Base-by-base conservation (phyloP, 2,797 vertebrate genomes). In the Lagocephalus sceleratus region DNA sequence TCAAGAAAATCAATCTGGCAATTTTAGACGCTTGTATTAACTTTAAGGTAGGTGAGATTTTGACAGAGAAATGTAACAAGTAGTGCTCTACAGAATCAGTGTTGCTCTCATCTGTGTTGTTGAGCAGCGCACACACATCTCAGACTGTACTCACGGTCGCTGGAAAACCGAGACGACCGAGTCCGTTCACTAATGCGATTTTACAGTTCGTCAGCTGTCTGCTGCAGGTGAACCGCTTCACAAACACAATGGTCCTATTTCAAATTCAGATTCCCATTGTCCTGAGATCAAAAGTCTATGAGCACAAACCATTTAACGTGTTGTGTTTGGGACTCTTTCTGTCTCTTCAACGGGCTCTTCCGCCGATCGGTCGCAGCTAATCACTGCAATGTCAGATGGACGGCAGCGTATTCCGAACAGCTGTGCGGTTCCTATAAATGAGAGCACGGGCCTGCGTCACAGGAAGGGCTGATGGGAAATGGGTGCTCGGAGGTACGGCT, bases 361-460 rank as follows among this genome's bases (percentile, higher is more conserved):
- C 71, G 65, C 60, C 68, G 71, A 81, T 80, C 72, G 54, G 15
- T 55, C 57, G 47, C 68, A 86, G 83, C 60, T 79, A 82, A 83
- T 83, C 74, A 67, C 75, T 73, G 48, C 51, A 57, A 45, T 3
- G 41, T 81, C 84, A 73, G 40, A 73, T 68, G 60, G 63, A 71
- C 54, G 57, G 57, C 19, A 2, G 71, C 51, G 63, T 69, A 63
- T 83, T 85, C 65, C 75, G 61, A 75, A 74, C 82, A 81, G 68
- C 70, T 70, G 76, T 60, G 71, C 71, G 68, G 16, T 68, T 85
- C 79, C 83, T 87, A 81, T 81, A 85, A 83, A 84, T 84, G 81
- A 79, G 73, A 68, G 54, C 9, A 1, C 43, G 54, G 62, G 3
- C 57, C 61, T 73, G 52, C 55, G 63, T 84, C 75, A 82, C 63